Evolutionary conservation across 2,888 invertebrate genomes (phyloP).

Genomic region (Scaeva pyrastri): DNA sequence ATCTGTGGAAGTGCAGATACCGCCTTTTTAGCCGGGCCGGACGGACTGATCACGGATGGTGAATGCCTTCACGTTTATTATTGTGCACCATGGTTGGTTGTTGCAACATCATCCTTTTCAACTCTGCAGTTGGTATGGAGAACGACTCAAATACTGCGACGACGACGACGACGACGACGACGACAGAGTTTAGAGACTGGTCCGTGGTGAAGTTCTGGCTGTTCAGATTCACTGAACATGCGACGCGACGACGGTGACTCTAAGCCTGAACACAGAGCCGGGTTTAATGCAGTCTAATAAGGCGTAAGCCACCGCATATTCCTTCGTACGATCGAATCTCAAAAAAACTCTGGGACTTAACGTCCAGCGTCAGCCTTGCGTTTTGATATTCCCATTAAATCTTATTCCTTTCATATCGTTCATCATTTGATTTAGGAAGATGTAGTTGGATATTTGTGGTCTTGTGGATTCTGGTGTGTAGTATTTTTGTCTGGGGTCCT

Average conservation of each 20-base stretch:
- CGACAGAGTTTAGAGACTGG: constrained; percentile 2
- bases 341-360: not conserved
- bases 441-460: constrained; percentile 27
- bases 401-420: constrained; percentile 59
- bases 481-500: not conserved
- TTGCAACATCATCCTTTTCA: constrained; percentile 43
- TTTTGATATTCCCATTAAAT: constrained; percentile 58
- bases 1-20: not conserved
- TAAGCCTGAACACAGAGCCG: not conserved
- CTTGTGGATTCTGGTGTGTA: not conserved
- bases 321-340: constrained; percentile 9
- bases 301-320: constrained; percentile 67
- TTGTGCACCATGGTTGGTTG: constrained; percentile 42
- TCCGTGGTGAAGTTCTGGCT: constrained; percentile 37
- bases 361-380: constrained; percentile 29
- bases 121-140: not conserved
- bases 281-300: constrained; percentile 5
- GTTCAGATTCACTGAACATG: constrained; percentile 47
- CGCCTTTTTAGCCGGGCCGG: constrained; percentile 7
- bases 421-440: constrained; percentile 44
- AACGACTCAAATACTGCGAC: too few species aligned
- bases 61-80: constrained; percentile 60
- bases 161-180: not conserved
- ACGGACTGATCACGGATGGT: too few species aligned
- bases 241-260: not conserved